A percentile compares a stretch with the other conserved stretches of the same genome.
Conservation (phyloP, 2,113 vertebrate genomes). For the Colistium nudipinnis region DNA sequence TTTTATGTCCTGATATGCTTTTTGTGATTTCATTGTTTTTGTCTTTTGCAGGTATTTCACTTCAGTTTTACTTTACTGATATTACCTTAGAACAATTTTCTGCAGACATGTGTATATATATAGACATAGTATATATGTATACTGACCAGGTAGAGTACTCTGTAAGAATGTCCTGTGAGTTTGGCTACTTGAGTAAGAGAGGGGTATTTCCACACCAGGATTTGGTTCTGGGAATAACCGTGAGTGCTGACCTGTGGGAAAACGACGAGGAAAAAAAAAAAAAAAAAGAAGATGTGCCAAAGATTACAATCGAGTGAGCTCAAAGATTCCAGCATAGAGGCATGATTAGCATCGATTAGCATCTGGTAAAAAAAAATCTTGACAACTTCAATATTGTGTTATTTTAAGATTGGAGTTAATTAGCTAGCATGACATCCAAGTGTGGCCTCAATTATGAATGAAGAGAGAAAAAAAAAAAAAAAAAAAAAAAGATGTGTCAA, state of each 20-base stretch:
- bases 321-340: too few relatives aligned
- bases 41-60: background rate
- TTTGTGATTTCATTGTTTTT: background rate
- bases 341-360: background rate
- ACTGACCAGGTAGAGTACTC: constrained; percentile 95
- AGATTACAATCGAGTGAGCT: too few relatives aligned
- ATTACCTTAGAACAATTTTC: background rate
- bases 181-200: constrained; percentile 98
- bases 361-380: background rate
- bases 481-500: background rate
- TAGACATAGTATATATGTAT: background rate
- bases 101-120: background rate
- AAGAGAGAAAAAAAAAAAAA: background rate
- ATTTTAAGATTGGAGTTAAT: too few relatives aligned
- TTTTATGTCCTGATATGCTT: too few relatives aligned
- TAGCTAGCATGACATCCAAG: too few relatives aligned
- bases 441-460: too few relatives aligned
- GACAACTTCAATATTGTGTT: too few relatives aligned
- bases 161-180: constrained; percentile 95
- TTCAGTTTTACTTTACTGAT: background rate
- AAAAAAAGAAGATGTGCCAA: background rate
- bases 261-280: background rate
- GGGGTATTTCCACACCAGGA: constrained; percentile 99
- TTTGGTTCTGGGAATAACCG: constrained; percentile 99
- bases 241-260: constrained; percentile 93